Percentiles rank a stretch among this genome's conserved stretches.
These are phyloP conservation scores for Lypha dubia DNA, from an alignment of 2,888 invertebrate species.

Conservation along the genomic window DNA sequence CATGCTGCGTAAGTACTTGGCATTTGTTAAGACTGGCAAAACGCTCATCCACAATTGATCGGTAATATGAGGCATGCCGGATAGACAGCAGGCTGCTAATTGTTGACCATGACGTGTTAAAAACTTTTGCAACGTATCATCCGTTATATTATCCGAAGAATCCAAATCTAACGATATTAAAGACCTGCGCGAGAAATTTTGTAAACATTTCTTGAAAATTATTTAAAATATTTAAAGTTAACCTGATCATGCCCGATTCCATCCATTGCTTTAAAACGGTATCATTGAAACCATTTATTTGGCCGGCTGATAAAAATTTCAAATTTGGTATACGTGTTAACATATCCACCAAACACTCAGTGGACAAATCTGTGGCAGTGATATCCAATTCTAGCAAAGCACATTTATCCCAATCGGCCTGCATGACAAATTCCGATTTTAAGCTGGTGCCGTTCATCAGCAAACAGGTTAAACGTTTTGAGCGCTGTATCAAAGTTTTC, in stretches of 20 bases:
- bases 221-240: not conserved
- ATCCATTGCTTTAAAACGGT: conserved; percentile 95
- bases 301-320: conserved; percentile 96
- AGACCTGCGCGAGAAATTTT: conserved; percentile 83
- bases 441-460: conserved; percentile 98
- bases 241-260: conserved; percentile 91
- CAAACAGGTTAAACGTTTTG: conserved; percentile 94
- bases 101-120: conserved; percentile 94
- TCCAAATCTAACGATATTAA: conserved; percentile 96
- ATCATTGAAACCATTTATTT: conserved; percentile 98
- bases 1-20: conserved; percentile 87
- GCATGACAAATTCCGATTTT: conserved; percentile 95
- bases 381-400: conserved; percentile 97
- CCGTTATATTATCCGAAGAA: conserved; percentile 96
- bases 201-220: not conserved
- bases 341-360: conserved; percentile 97
- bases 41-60: conserved; percentile 99
- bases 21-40: conserved; percentile 94
- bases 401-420: conserved; percentile 99
- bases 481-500: conserved; percentile 96
- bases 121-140: conserved; percentile 96
- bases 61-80: conserved; percentile 98
- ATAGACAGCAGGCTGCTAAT: conserved; percentile 93
- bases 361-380: conserved; percentile 97
- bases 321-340: conserved; percentile 93